Percentiles rank a stretch among this genome's conserved stretches.
Conservation (phyloP, 2,888 invertebrate species). For the Ormyrus labotus region DNA sequence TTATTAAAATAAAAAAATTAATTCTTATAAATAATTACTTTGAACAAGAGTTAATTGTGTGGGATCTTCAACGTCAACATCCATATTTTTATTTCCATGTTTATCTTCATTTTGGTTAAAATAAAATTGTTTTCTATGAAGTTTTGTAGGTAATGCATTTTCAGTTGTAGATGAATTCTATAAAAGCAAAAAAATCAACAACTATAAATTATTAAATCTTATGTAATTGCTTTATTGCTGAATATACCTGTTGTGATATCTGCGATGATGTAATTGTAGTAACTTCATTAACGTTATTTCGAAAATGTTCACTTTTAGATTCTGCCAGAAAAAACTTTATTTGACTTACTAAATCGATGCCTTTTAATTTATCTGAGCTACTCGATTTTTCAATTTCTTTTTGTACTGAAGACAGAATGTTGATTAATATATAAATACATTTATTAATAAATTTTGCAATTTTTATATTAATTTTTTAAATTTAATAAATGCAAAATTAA, state of each 20-base stretch:
- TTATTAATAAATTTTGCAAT: not conserved
- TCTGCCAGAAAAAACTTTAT: conserved; percentile 46
- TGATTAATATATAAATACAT: too few species aligned
- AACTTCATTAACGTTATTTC: too few species aligned
- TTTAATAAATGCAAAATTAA: not conserved
- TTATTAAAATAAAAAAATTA: conserved; percentile 9
- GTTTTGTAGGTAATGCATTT: conserved; percentile 23
- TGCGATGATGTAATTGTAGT: conserved; percentile 6
- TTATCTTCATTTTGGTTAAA: conserved; percentile 16
- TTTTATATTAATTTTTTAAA: conserved; percentile 14
- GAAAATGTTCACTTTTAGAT: conserved; percentile 13
- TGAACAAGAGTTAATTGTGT: conserved; percentile 6
- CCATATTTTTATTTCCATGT: conserved; percentile 10
- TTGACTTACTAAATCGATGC: conserved; percentile 24
- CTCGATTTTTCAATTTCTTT: conserved; percentile 28
- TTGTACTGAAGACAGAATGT: conserved; percentile 37
- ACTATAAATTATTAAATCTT: too few species aligned
- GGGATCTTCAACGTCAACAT: conserved; percentile 8
- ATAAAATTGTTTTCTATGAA: not conserved
- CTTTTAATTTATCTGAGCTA: conserved; percentile 36
- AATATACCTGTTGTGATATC: not conserved
- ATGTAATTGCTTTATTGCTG: too few species aligned
- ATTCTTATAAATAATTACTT: conserved; percentile 6
- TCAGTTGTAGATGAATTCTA: not conserved
- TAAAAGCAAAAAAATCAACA: not conserved